A percentile compares a stretch with the other conserved stretches of the same genome.
Evolutionary conservation across 2,888 invertebrate species (phyloP).

Genomic region (Rutpela maculata): DNA sequence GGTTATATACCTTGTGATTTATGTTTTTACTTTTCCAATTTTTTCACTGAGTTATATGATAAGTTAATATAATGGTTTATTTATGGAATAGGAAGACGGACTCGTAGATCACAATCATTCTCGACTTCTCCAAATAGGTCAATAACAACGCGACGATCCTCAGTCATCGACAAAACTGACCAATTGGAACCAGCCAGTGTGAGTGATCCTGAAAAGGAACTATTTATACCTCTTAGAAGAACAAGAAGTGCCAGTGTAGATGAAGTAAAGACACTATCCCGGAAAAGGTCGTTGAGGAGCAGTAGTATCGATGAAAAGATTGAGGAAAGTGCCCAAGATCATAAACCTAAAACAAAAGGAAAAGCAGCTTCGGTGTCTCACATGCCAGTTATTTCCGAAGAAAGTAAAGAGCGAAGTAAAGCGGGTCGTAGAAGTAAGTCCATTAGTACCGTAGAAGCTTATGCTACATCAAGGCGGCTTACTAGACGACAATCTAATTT

Average conservation of each 20-base stretch:
- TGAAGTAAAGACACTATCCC: constrained; percentile 46
- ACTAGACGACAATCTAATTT: constrained; percentile 75
- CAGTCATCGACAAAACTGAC: not conserved
- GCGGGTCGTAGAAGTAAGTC: constrained; percentile 38
- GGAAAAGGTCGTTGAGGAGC: constrained; percentile 47
- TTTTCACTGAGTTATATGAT: not conserved
- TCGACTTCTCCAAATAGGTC: not conserved
- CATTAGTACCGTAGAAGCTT: constrained; percentile 53
- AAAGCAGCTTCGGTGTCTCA: constrained; percentile 45
- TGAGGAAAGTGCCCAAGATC: not conserved
- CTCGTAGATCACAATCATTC: constrained; percentile 22
- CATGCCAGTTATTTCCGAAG: constrained; percentile 53
- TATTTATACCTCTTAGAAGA: constrained; percentile 31
- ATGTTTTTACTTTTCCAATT: not conserved
- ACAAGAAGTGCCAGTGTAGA: constrained; percentile 56
- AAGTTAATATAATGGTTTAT: constrained; percentile 12
- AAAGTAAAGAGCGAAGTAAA: constrained; percentile 35
- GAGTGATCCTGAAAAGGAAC: constrained; percentile 21
- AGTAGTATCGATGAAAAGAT: constrained; percentile 44
- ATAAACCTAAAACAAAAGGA: constrained; percentile 35
- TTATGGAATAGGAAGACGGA: constrained; percentile 22
- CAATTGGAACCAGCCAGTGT: constrained; percentile 35
- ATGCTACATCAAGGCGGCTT: constrained; percentile 67
- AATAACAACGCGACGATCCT: not conserved
- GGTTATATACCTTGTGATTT: not conserved